A percentile compares a stretch with the other conserved stretches of the same genome.
Conservation (phyloP, 2,797 vertebrate species). For the Ctenopoma kingsleyae region DNA sequence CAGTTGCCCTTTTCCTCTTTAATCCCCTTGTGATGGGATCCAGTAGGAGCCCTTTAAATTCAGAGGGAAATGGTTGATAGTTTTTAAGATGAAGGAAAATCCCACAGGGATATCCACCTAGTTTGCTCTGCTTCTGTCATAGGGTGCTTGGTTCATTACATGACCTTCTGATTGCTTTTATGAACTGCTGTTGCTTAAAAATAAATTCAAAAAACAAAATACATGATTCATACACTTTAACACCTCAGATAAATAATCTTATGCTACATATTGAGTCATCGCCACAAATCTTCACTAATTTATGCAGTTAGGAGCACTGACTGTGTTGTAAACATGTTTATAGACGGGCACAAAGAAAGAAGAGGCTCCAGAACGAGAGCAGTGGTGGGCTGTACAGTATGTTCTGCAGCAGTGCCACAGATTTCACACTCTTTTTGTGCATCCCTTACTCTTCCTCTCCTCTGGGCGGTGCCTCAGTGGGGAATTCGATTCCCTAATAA, state of each 20-base stretch:
- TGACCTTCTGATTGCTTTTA: constrained; percentile 48
- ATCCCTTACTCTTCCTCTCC: constrained; percentile 78
- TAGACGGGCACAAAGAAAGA: constrained; percentile 61
- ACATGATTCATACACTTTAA: background rate
- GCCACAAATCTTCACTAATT: constrained; percentile 22
- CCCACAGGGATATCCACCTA: constrained; percentile 50
- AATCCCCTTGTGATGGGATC: constrained; percentile 78
- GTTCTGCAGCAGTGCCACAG: constrained; percentile 72
- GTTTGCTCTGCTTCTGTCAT: constrained; percentile 35
- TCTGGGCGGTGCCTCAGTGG: constrained; percentile 73
- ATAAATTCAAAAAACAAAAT: background rate
- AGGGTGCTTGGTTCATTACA: constrained; percentile 33
- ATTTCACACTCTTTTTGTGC: constrained; percentile 81
- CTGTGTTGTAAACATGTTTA: constrained; percentile 36
- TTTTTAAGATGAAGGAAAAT: constrained; percentile 76
- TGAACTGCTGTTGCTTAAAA: constrained; percentile 23
- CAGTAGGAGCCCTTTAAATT: constrained; percentile 76
- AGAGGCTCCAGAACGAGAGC: constrained; percentile 74
- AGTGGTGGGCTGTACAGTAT: constrained; percentile 75
- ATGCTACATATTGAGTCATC: background rate
- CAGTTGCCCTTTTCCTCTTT: constrained; percentile 80
- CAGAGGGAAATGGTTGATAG: constrained; percentile 65
- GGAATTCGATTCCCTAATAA: constrained; percentile 83
- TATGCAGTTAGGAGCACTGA: constrained; percentile 5
- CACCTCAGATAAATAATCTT: background rate